Base-by-base conservation (phyloP, 2,797 vertebrate genomes). In the Microchirus variegatus region DNA sequence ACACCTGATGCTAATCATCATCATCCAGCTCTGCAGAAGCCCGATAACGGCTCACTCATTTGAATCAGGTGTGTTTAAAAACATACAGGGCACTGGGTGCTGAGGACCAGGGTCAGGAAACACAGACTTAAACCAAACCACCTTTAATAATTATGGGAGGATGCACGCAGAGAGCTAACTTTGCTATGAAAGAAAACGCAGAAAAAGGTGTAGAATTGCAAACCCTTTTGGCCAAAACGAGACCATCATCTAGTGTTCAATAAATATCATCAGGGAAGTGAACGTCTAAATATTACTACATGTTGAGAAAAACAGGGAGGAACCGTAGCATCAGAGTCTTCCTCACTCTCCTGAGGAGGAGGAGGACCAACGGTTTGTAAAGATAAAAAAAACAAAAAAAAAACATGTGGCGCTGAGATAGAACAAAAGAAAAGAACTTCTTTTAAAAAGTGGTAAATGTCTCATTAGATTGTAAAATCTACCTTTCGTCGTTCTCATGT, bases 221-320 rank as follows among this genome's bases (percentile, higher is more conserved):
- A 73, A 68, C 53, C 64, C 45, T 63, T 59, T 55, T 31, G 60
- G 54, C 70, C 67, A 78, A 78, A 81, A 77, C 43, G 52, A 78
- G 14, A 79, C 59, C 37, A 60, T 52, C 66, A 82, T 67, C 73
- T 77, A 84, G 75, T 78, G 80, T 84, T 85, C 67, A 91, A 87
- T 87, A 89, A 90, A 90, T 85, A 90, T 61, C 4, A 42, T 31
- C 11, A 17, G 66, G 58, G 69, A 55, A 52, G 16, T 59, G 36
- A 46, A 48, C 51, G 62, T 59, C 9, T 19, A 52, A 72, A 78
- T 63, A 60, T 63, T 60, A 51, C 38, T 45, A 80, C 59, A 70
- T 71, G 53, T 43, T 22, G 10, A 7, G 5, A 63, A 36, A 58
- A 63, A 58, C 67, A 18, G 14, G 60, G 63, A 75, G 65, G 62